phyloP scores from a whole-genome alignment of 2,888 invertebrate species.

The Drosophila bunnanda region DNA sequence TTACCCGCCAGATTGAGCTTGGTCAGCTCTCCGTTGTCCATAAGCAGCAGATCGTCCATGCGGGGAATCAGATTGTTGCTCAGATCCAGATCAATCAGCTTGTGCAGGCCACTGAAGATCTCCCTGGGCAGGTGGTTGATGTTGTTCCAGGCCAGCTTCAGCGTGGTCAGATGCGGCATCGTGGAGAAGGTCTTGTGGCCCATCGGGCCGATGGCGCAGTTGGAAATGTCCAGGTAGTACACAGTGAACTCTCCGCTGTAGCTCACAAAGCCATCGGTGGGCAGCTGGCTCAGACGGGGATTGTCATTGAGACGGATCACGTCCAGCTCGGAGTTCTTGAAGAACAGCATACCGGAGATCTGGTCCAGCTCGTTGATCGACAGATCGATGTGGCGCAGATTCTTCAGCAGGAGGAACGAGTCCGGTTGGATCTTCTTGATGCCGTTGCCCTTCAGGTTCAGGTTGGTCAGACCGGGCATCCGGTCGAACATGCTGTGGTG shows the following conservation, averaged over 20 bases:
- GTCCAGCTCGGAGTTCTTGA: slow-evolving; percentile 89
- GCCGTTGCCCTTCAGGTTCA: slow-evolving; percentile 89
- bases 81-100: slow-evolving; percentile 89
- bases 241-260: slow-evolving; percentile 87
- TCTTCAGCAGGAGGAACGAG: slow-evolving; percentile 88
- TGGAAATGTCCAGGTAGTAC: slow-evolving; percentile 90
- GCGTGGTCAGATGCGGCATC: slow-evolving; percentile 89
- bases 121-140: slow-evolving; percentile 86
- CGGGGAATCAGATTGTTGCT: slow-evolving; percentile 89
- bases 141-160: slow-evolving; percentile 89
- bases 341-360: slow-evolving; percentile 89
- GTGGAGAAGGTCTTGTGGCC: slow-evolving; percentile 88
- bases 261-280: slow-evolving; percentile 88
- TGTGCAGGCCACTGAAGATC: slow-evolving; percentile 86
- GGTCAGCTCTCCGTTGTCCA: slow-evolving; percentile 88
- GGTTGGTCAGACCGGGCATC: slow-evolving; percentile 87
- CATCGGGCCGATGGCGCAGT: slow-evolving; percentile 89
- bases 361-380: slow-evolving; percentile 90
- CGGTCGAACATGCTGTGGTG: slow-evolving; percentile 88
- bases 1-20: slow-evolving; percentile 90
- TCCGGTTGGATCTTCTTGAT: slow-evolving; percentile 89
- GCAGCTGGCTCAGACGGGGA: slow-evolving; percentile 88
- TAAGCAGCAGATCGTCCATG: slow-evolving; percentile 88
- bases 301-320: slow-evolving; percentile 90
- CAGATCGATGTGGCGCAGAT: slow-evolving; percentile 89